Conservation (phyloP, 2,113 vertebrate genomes). For the Ellobius talpinus region DNA sequence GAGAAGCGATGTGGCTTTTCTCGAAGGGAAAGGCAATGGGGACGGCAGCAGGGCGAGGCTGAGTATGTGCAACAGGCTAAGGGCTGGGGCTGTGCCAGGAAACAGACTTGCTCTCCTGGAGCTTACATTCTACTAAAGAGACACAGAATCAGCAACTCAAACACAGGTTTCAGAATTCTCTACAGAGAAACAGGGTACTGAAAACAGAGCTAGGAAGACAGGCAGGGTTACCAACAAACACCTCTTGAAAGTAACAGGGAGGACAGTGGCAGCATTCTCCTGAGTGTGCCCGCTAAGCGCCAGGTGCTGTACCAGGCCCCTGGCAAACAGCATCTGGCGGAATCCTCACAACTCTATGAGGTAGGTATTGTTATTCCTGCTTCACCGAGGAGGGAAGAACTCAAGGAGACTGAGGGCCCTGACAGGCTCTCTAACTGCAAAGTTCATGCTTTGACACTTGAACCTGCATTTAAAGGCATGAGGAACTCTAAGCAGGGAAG, state of each 20-base stretch:
- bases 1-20: constrained; percentile 11
- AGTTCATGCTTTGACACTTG: neutral
- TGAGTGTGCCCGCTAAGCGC: neutral
- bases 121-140: constrained; percentile 76
- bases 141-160: constrained; percentile 46
- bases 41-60: neutral
- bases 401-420: constrained; percentile 29
- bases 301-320: neutral
- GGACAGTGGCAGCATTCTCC: neutral
- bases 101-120: constrained; percentile 62
- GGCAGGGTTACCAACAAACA: neutral
- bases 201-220: neutral
- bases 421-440: constrained; percentile 43
- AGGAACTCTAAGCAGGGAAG: neutral
- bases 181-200: constrained; percentile 30
- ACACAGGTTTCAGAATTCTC: constrained; percentile 50
- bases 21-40: neutral
- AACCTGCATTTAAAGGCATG: neutral
- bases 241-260: constrained; percentile 21
- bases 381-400: constrained; percentile 45
- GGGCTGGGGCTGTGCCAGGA: neutral
- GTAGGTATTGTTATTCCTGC: constrained; percentile 73
- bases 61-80: neutral
- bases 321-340: neutral
- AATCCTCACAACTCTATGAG: constrained; percentile 69